These are phyloP conservation scores for Pseudotriccus pelzelni DNA, from an alignment of 2,797 vertebrate species.

Conservation along the genomic window DNA sequence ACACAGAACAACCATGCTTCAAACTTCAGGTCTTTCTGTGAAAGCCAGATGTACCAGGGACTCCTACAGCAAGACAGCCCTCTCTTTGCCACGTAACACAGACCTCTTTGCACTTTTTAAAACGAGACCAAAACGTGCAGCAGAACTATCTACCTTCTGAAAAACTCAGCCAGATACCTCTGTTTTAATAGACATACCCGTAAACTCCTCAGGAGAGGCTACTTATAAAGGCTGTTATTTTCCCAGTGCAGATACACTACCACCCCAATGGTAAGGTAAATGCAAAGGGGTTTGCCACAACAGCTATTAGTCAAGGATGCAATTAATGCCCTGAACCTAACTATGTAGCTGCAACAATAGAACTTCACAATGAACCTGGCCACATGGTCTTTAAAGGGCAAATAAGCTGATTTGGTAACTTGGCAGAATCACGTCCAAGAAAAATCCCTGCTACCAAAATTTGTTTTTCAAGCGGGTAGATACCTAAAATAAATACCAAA, in stretches of 20 bases:
- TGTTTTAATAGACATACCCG: background rate
- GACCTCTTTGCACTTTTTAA: background rate
- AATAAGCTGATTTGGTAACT: background rate
- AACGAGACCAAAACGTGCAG: background rate
- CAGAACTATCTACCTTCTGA: background rate
- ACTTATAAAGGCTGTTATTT: background rate
- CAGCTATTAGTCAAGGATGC: background rate
- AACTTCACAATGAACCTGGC: background rate
- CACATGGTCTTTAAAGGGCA: background rate
- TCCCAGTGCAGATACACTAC: background rate
- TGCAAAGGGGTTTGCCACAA: background rate
- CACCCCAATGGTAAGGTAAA: background rate
- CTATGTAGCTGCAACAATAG: background rate
- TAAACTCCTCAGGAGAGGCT: background rate
- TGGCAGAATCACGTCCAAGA: background rate
- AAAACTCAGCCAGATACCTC: background rate
- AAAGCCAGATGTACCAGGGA: background rate
- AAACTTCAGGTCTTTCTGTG: background rate
- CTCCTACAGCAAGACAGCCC: background rate
- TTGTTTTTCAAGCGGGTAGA: background rate
- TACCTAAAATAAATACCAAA: background rate
- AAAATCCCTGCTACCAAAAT: background rate
- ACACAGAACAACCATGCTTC: background rate
- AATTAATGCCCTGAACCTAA: background rate
- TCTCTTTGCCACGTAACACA: background rate